Evolutionary conservation across 2,797 vertebrate genomes (phyloP).

Genomic region (Pteropus rufus): DNA sequence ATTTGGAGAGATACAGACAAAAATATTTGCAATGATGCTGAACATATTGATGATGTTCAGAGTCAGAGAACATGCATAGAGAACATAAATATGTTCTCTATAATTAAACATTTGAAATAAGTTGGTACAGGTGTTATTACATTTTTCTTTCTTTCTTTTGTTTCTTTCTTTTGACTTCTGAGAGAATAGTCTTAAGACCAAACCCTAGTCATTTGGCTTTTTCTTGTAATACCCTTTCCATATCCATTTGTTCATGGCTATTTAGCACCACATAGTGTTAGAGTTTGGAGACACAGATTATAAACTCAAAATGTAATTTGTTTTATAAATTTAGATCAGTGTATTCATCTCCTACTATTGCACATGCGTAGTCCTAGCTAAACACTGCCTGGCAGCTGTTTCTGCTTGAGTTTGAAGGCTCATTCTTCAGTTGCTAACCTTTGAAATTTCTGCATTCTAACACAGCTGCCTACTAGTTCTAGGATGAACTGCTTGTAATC

Average conservation of each 20-base stretch:
- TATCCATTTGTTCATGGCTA: background rate
- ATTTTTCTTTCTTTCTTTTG: background rate
- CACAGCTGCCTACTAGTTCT: background rate
- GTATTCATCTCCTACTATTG: background rate
- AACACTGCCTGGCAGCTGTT: background rate
- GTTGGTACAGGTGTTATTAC: background rate
- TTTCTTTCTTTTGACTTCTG: background rate
- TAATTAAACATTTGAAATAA: background rate
- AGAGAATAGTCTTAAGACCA: background rate
- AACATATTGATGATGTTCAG: background rate
- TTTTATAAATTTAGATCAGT: background rate
- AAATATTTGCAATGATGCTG: background rate
- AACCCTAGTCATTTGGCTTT: background rate
- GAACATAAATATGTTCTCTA: background rate
- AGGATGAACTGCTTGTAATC: background rate
- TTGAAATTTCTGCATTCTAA: background rate
- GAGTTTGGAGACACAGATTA: background rate
- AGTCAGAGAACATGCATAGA: background rate
- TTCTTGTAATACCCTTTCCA: background rate
- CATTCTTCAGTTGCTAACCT: background rate
- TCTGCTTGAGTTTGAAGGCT: background rate
- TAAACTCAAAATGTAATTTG: slow-evolving; percentile 17
- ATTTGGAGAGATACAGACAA: background rate
- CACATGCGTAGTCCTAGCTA: background rate
- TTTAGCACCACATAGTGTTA: background rate